Evolutionary conservation across 2,797 vertebrate species (phyloP), one percentile per base, ranked within the genome.

Genomic region (Miichthys miiuy): DNA sequence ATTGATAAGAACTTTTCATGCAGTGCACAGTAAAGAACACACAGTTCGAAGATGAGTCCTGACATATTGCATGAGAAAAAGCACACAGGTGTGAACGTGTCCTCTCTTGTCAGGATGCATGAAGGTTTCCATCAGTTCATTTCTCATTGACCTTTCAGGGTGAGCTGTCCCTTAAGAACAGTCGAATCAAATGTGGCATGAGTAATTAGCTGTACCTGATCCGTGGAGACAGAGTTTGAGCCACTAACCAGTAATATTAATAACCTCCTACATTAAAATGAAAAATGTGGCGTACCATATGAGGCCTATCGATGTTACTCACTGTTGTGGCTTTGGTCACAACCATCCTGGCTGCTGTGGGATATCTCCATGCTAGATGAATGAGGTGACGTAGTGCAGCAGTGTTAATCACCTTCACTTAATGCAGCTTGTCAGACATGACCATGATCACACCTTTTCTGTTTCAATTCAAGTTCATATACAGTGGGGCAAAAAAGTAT

Each of bases 81-180:
- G 44, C 44, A 44, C 44, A 54, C 34, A 46, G 65, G 38, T 46
- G 41, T 61, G 44, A 60, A 71, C 14, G 21, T 23, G 17, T 46
- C 21, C 30, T 50, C 52, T 23, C 44, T 21, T 65, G 75, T 65
- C 42, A 20, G 13, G 17, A 44, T 44, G 0, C 52, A 52, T 65
- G 23, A 34, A 72, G 20, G 54, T 30, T n/a, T 3, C 34, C 2
- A 4, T 27, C 23, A 17, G 21, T 27, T 61, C 9, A n/a, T n/a
- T 52, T 51, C 25, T 61, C 6, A 13, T 14, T 65, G 60, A 65
- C 60, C 61, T 77, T 65, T 30, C 8, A 64, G 14, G 9, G 44
- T 23, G 21, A 52, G 21, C 50, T 52, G n/a, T 12, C 4, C 4
- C 50, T 52, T 4, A 20, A 50, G 20, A 10, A n/a, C 5, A 30